These are phyloP conservation scores for Pristionchus exspectatus DNA, from an alignment of 2,888 invertebrate species.

Conservation along the genomic window DNA sequence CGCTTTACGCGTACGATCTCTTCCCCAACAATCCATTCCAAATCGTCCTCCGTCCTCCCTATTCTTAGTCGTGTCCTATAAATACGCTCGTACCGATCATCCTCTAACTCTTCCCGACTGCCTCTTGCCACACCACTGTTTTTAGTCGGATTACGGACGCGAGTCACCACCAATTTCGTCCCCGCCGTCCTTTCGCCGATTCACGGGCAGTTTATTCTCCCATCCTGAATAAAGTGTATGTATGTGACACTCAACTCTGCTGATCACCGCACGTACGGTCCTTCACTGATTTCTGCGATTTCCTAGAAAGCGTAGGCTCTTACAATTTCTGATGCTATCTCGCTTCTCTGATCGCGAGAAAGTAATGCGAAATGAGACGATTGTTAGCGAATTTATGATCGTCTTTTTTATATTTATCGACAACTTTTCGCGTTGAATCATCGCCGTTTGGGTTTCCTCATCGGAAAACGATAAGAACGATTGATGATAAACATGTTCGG, in stretches of 20 bases:
- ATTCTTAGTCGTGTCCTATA: constrained; percentile 1
- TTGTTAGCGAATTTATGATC: too few species aligned
- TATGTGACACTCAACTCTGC: background rate
- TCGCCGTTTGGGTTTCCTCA: too few species aligned
- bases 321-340: background rate
- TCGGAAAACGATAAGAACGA: too few species aligned
- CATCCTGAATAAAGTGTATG: background rate
- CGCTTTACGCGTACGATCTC: constrained; percentile 7
- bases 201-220: background rate
- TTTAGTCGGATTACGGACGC: constrained; percentile 8
- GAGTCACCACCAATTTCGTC: background rate
- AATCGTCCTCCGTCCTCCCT: background rate
- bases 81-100: constrained; percentile 27
- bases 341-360: background rate
- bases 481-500: too few species aligned
- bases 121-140: constrained; percentile 16
- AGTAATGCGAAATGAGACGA: too few species aligned
- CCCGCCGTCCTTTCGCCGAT: background rate
- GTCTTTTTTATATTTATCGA: too few species aligned
- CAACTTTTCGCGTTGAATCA: too few species aligned
- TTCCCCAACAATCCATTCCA: background rate
- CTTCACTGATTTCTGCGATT: background rate
- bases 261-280: background rate
- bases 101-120: background rate
- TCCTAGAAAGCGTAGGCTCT: background rate